A percentile compares a stretch with the other conserved stretches of the same genome.
Conservation (phyloP, 2,113 vertebrate species). For the Pterocles burchelli region DNA sequence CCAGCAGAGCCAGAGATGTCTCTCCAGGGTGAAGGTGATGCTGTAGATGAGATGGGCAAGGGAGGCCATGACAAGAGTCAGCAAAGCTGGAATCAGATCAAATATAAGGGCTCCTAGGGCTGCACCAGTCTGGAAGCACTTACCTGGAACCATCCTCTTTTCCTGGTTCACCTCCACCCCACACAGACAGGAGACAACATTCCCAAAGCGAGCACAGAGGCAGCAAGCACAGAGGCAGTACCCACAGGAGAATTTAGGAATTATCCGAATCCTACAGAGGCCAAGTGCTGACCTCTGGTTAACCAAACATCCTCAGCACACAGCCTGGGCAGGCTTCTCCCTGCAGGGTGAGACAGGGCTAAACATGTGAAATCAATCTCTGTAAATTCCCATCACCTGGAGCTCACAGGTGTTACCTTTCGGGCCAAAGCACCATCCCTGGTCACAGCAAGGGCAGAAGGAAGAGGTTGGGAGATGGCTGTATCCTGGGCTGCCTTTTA, state of each 20-base stretch:
- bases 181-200: not conserved
- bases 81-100: not conserved
- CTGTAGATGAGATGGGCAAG: not conserved
- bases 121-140: accelerated
- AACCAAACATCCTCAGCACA: not conserved
- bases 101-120: not conserved
- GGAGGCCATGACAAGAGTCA: not conserved
- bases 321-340: not conserved
- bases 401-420: not conserved
- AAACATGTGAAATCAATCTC: not conserved
- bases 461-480: not conserved
- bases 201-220: not conserved
- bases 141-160: not conserved
- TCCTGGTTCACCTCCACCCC: not conserved
- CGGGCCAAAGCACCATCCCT: not conserved
- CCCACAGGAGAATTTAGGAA: not conserved
- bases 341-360: no score
- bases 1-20: not conserved
- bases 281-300: not conserved
- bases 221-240: not conserved
- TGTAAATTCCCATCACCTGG: not conserved
- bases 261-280: not conserved
- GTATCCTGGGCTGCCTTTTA: not conserved
- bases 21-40: not conserved
- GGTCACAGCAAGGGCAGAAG: not conserved